Percentiles rank a stretch among this genome's conserved stretches.
Evolutionary conservation across 1,140 invertebrate species (phyloP).

Genomic region (Pseudomyrmex cubaensis): DNA sequence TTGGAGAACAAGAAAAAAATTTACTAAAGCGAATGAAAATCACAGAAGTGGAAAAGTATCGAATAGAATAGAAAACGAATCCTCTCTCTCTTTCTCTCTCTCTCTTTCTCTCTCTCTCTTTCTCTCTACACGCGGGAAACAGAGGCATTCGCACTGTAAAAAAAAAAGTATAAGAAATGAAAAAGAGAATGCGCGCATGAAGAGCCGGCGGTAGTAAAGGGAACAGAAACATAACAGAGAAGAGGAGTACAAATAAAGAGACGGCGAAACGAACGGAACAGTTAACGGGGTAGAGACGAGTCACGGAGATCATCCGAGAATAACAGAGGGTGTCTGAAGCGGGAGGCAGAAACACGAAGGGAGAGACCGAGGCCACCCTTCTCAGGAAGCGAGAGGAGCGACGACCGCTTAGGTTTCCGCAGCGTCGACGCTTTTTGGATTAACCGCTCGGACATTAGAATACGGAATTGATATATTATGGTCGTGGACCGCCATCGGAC

Average conservation of each 20-base stretch:
- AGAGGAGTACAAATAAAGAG: constrained; percentile 37
- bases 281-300: constrained; percentile 17
- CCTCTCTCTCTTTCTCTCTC: too few species aligned
- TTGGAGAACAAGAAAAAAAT: not conserved
- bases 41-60: not conserved
- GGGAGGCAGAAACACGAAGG: constrained; percentile 46
- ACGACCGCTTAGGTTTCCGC: constrained; percentile 77
- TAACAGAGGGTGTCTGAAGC: constrained; percentile 38
- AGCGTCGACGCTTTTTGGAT: constrained; percentile 80
- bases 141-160: not conserved
- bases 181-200: not conserved
- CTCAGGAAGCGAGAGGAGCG: constrained; percentile 64
- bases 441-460: constrained; percentile 81
- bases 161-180: not conserved
- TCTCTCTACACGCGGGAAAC: too few species aligned
- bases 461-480: constrained; percentile 82
- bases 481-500: constrained; percentile 56
- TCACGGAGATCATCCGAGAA: constrained; percentile 45
- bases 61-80: not conserved
- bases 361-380: constrained; percentile 35
- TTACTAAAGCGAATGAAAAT: not conserved
- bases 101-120: too few species aligned
- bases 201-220: not conserved
- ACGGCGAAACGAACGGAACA: constrained; percentile 17
- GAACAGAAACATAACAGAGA: not conserved